Base-by-base conservation (phyloP, 2,113 vertebrate species). In the Cariama cristata region DNA sequence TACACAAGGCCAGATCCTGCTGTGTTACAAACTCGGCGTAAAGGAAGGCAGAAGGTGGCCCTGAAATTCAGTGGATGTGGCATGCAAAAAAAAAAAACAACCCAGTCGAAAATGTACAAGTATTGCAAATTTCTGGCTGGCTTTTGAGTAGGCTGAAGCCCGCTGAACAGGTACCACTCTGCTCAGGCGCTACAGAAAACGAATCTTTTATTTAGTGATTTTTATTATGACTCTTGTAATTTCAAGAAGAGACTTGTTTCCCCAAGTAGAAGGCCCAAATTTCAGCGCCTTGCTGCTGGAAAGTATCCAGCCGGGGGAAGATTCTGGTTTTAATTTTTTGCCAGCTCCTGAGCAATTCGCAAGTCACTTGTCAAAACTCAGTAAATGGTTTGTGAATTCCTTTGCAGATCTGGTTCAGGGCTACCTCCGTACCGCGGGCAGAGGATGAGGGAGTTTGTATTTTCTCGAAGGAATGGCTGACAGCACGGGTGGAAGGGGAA, bases 281-380 rank as follows among this genome's bases (percentile, higher is more conserved):
- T 94, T 93, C 79, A 62, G 56, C 6, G 35, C 69, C 49, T 69
- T 62, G 52, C 90, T 96, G 76, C 88, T 83, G 87, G 64, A 79
- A 92, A 71, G 79, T 45, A 86, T 60, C 60, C 83, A 93, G 32
- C 35, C 50, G 15, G 67, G 82, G 22, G 73, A 80, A 81, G n/a
- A 62, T 83, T 76, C 86, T 86, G 90, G 55, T 66, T 92, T 88
- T 60, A 64, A 58, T 97, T 97, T 86, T 86, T 86, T 96, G 75
- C 74, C 77, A 66, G 76, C 86, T 96, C 86, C 50, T 12, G 35
- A 67, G 87, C 38, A 68, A 45, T 96, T 96, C 18, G 24, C 86
- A 73, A 97, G 87, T 84, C 79, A n/a, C 81, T 95, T 7, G 19
- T 93, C 76, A 91, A 92, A 97, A 95, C 86, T 88, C 73, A 67